Evolutionary conservation across 2,797 vertebrate genomes (phyloP).

Genomic region (Labeo calbasu): DNA sequence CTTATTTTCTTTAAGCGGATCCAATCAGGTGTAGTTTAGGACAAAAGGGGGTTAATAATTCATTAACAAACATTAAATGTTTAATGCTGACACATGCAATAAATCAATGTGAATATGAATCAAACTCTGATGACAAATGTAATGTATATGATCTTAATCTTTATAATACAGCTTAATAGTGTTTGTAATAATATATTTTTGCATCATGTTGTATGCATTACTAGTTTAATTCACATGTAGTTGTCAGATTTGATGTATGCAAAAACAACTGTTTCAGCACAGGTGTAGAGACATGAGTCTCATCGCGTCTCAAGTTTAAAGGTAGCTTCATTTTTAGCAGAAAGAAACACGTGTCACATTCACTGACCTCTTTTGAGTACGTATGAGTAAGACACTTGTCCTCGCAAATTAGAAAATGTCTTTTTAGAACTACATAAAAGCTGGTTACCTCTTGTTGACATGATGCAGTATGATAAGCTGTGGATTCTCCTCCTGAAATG

Average conservation of each 20-base stretch:
- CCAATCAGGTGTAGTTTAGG: no score
- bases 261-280: background rate
- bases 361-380: background rate
- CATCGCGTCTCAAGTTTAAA: background rate
- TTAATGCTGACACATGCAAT: no score
- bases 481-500: conserved; percentile 29
- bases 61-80: no score
- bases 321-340: background rate
- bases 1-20: background rate
- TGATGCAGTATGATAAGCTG: conserved; percentile 17
- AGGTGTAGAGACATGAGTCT: conserved; percentile 9
- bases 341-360: background rate
- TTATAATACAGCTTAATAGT: background rate
- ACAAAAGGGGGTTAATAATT: no score
- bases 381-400: no score
- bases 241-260: no score
- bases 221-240: background rate
- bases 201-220: background rate
- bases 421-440: conserved; percentile 12
- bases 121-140: no score
- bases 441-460: conserved; percentile 55
- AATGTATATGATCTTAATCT: no score
- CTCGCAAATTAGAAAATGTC: background rate
- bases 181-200: no score
- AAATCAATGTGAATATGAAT: no score